A percentile compares a stretch with the other conserved stretches of the same genome.
phyloP scores from a whole-genome alignment of 2,113 vertebrate species.

The Channa maculata region DNA sequence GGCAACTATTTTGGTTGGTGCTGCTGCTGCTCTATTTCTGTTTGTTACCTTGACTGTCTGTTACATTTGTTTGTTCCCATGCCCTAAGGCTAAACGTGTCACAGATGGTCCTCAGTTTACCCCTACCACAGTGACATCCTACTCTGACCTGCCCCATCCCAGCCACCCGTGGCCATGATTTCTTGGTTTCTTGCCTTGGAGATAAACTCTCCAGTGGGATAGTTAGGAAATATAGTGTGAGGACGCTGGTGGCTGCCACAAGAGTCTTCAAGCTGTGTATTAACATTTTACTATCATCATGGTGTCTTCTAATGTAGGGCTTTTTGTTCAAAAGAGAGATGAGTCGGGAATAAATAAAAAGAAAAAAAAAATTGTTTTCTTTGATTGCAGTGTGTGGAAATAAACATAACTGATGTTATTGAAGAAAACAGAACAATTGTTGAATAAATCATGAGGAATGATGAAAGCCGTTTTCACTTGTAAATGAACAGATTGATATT shows the following conservation, averaged over 20 bases:
- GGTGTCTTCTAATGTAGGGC: constrained; percentile 22
- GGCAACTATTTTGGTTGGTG: constrained; percentile 19
- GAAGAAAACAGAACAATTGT: constrained; percentile 30
- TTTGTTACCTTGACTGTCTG: constrained; percentile 28
- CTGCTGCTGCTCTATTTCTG: constrained; percentile 1
- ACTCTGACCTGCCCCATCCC: neutral
- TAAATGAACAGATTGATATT: constrained; percentile 24
- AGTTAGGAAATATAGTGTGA: constrained; percentile 53
- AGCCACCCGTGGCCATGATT: constrained; percentile 28
- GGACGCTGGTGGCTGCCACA: constrained; percentile 34
- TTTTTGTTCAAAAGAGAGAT: constrained; percentile 53
- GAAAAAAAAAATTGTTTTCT: constrained; percentile 41
- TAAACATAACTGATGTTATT: constrained; percentile 47
- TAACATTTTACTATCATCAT: constrained; percentile 31
- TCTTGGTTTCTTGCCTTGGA: constrained; percentile 50
- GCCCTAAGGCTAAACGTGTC: constrained; percentile 23
- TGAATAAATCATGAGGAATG: constrained; percentile 45
- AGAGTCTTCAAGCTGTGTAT: constrained; percentile 30
- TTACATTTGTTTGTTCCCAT: constrained; percentile 2
- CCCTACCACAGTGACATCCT: constrained; percentile 20
- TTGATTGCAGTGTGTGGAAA: constrained; percentile 37
- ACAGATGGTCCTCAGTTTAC: constrained; percentile 19
- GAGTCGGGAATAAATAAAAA: constrained; percentile 36
- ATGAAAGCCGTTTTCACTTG: constrained; percentile 28
- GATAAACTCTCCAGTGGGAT: constrained; percentile 41